Evolutionary conservation across 2,797 vertebrate genomes (phyloP), one percentile per base, ranked within the genome.

Genomic region (Tauraco hartlaubi): DNA sequence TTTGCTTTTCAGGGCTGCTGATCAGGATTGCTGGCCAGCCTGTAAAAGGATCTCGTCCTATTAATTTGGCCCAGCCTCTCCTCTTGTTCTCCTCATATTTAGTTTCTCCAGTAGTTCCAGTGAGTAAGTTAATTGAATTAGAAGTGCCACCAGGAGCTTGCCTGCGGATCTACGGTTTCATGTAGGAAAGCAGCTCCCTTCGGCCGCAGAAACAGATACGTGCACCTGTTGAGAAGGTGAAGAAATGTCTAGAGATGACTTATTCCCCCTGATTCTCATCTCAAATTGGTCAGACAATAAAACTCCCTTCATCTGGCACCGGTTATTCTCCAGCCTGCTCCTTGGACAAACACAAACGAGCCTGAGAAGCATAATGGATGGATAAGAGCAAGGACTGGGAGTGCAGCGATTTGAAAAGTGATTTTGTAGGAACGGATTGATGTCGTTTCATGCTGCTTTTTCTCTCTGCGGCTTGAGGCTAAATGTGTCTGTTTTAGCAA

Each of bases 1-100:
- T 98, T 98, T 98, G 97, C 98, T 98, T 98, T 98, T 98, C 98
- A 98, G 96, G 97, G 97, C 71, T 95, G 94, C 96, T 91, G 97
- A 94, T 97, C 96, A 95, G 95, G 96, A 96, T 96, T 97, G 96
- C 91, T 93, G 94, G 80, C 77, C 41, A 69, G 94, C 82, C 94
- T 97, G 97, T 96, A 97, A 98, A 97, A 97, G 97, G 97, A 98
- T 97, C 97, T 97, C 66, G 85, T 98, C 96, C 96, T 97, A 97
- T 98, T 98, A 98, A 98, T 98, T 96, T 97, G 97, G 96, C 87
- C 92, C 78, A 90, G 94, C 97, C 95, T 85, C 96, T 95, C 96
- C 95, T 97, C 97, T 97, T 97, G 96, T 97, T 98, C 93, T 97
- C 61, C 41, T 82, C 95, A 92, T 96, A 97, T 97, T 98, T 91